phyloP scores from a whole-genome alignment of 1,140 invertebrate species.

The Drosophila novamexicana region DNA sequence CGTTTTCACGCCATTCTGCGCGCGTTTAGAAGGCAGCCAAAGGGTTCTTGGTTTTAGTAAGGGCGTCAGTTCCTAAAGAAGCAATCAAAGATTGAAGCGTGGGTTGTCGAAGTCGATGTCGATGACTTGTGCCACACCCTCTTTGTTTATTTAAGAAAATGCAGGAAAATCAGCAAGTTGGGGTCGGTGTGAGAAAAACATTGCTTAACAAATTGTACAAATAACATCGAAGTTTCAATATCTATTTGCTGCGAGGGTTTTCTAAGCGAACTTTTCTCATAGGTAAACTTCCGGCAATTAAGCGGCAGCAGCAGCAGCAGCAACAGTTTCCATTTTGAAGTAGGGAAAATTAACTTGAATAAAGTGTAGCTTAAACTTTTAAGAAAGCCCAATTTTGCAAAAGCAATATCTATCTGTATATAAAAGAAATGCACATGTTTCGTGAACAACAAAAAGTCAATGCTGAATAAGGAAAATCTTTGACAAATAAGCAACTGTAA shows the following conservation, averaged over 20 bases:
- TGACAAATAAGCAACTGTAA: constrained; percentile 25
- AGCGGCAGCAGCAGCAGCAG: constrained; percentile 1
- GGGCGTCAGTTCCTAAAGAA: constrained; percentile 32
- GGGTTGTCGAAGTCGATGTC: constrained; percentile 15
- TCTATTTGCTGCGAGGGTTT: neutral
- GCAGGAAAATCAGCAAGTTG: constrained; percentile 45
- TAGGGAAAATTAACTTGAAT: too few species aligned
- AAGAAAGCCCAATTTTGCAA: too few species aligned
- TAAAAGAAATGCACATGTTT: constrained; percentile 6
- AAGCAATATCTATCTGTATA: too few species aligned
- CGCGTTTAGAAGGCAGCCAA: constrained; percentile 42
- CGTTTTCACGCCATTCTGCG: constrained; percentile 80
- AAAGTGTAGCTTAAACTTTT: too few species aligned
- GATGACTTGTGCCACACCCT: constrained; percentile 53
- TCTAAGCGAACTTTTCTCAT: constrained; percentile 52
- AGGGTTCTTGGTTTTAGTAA: constrained; percentile 9
- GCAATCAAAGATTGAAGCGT: constrained; percentile 54
- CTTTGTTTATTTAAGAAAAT: constrained; percentile 78
- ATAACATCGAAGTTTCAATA: constrained; percentile 31
- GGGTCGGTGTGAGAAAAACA: constrained; percentile 71
- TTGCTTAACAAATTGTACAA: constrained; percentile 67
- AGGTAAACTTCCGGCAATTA: constrained; percentile 68
- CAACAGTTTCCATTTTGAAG: too few species aligned
- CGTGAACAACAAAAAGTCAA: constrained; percentile 16
- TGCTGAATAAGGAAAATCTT: neutral